phyloP scores from a whole-genome alignment of 2,113 vertebrate genomes.

The Labrus mixtus region DNA sequence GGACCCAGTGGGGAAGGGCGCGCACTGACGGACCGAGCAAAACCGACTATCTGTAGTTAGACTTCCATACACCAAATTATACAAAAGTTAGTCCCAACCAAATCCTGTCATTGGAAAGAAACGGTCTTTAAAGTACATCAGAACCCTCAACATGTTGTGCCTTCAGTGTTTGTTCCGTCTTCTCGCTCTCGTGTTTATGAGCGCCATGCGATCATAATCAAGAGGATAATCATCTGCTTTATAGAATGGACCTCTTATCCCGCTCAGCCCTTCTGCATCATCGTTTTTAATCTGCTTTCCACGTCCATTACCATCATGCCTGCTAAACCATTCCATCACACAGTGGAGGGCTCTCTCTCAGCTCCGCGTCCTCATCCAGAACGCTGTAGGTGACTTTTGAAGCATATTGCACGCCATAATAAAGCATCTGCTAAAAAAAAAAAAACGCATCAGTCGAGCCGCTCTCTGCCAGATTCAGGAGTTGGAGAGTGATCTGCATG shows the following conservation, averaged over 20 bases:
- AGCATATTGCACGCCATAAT: neutral
- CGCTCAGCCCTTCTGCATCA: slow-evolving; percentile 59
- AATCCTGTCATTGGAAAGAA: too few species aligned
- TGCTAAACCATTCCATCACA: slow-evolving; percentile 47
- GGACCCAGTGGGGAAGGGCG: too few species aligned
- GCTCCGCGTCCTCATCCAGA: slow-evolving; percentile 30
- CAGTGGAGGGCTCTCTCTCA: slow-evolving; percentile 23
- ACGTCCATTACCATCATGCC: slow-evolving; percentile 74
- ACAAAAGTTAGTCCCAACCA: too few species aligned
- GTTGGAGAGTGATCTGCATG: neutral
- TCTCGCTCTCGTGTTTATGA: slow-evolving; percentile 20
- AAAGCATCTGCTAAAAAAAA: slow-evolving; percentile 6
- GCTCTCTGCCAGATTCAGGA: neutral
- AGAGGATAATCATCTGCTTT: slow-evolving; percentile 70
- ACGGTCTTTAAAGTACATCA: too few species aligned
- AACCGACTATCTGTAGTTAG: too few species aligned
- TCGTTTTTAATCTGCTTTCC: slow-evolving; percentile 81
- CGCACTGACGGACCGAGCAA: too few species aligned
- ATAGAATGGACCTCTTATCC: slow-evolving; percentile 71
- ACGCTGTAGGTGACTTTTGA: slow-evolving; percentile 18
- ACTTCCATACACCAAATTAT: too few species aligned
- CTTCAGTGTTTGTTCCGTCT: neutral
- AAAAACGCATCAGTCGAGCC: neutral
- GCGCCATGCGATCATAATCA: slow-evolving; percentile 44
- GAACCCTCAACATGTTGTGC: neutral